Conservation (phyloP, 2,797 vertebrate species). For the Chiroxiphia lanceolata region DNA sequence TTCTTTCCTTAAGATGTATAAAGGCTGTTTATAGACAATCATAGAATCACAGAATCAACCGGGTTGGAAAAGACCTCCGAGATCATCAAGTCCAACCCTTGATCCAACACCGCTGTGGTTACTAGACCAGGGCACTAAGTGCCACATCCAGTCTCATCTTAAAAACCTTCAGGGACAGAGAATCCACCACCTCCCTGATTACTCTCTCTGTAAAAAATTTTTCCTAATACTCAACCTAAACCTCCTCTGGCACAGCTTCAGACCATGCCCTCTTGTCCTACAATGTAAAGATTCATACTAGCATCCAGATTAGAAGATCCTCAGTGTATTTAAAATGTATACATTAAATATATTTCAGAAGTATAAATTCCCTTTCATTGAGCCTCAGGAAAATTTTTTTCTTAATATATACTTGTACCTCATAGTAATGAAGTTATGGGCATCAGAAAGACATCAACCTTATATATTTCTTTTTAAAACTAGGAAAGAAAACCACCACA, state of each 20-base stretch:
- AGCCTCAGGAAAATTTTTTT: neutral
- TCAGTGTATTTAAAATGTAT: neutral
- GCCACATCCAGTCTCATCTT: no score
- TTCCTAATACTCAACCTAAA: no score
- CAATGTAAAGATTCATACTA: neutral
- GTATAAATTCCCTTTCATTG: neutral
- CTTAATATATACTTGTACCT: neutral
- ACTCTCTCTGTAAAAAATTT: no score
- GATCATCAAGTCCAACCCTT: no score
- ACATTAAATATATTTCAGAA: neutral
- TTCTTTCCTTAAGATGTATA: neutral
- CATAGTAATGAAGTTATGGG: neutral
- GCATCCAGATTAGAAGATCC: neutral
- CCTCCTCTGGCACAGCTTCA: no score
- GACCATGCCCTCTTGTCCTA: no score
- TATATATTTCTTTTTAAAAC: neutral
- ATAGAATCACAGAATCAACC: no score
- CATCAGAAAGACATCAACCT: neutral
- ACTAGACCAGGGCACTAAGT: no score
- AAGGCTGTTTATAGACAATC: neutral
- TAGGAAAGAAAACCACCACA: fast-evolving
- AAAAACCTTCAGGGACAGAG: no score
- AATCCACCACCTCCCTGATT: no score
- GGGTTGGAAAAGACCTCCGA: no score
- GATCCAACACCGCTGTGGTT: no score